Percentiles rank a stretch among this genome's conserved stretches.
Evolutionary conservation across 2,113 vertebrate species (phyloP).

Genomic region (Thryonomys swinderianus): DNA sequence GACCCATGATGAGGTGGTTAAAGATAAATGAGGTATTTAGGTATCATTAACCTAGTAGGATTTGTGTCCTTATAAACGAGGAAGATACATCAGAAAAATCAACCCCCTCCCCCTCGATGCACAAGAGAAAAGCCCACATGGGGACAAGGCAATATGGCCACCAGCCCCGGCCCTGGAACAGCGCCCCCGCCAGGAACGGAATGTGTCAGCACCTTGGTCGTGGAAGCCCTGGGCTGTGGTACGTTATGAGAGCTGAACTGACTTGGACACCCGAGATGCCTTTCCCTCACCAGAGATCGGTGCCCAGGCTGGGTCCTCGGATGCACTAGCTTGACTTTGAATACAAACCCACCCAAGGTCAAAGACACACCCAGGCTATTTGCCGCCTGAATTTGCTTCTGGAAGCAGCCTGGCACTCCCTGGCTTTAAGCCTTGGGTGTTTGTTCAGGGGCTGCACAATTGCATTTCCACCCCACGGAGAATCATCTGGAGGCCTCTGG

Average conservation of each 20-base stretch:
- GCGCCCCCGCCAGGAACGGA: too few species aligned
- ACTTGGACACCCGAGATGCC: not conserved
- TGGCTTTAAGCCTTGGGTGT: not conserved
- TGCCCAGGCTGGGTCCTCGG: not conserved
- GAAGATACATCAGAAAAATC: not conserved
- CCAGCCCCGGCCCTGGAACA: not conserved
- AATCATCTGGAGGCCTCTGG: not conserved
- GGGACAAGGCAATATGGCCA: not conserved
- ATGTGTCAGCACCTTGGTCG: not conserved
- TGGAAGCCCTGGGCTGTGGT: not conserved
- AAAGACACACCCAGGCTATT: not conserved
- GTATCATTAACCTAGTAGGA: not conserved
- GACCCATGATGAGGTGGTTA: not conserved
- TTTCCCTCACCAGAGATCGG: too few species aligned
- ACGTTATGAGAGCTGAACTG: not conserved
- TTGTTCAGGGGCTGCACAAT: not conserved
- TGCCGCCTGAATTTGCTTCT: too few species aligned
- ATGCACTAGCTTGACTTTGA: not conserved
- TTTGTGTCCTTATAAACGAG: not conserved
- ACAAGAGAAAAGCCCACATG: not conserved
- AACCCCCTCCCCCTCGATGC: too few species aligned
- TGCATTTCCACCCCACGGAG: accelerated
- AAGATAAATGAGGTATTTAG: not conserved
- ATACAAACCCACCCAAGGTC: not conserved
- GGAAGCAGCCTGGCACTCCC: not conserved